Percentiles rank a stretch among this genome's conserved stretches.
phyloP scores from a whole-genome alignment of 2,113 vertebrate genomes.

The Psittacula cyanocephala region DNA sequence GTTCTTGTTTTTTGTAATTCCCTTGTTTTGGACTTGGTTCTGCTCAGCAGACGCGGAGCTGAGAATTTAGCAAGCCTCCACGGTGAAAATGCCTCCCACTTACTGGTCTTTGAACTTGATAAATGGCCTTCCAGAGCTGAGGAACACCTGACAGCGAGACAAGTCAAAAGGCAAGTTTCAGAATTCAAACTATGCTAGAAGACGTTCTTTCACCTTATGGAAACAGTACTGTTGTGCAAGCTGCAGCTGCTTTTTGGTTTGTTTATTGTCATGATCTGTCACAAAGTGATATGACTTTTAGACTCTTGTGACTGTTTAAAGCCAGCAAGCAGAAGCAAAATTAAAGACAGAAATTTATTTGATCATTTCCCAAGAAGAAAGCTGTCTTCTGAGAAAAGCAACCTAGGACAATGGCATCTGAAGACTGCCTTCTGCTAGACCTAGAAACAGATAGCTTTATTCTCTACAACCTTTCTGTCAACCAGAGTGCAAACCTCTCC shows the following conservation, averaged over 20 bases:
- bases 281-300: not conserved
- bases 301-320: not conserved
- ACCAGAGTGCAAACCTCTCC: slow-evolving; percentile 60
- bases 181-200: not conserved
- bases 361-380: slow-evolving; percentile 4
- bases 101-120: not conserved
- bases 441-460: slow-evolving; percentile 63
- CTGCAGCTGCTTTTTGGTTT: not conserved
- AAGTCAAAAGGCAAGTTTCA: not conserved
- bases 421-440: slow-evolving; percentile 66
- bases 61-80: not conserved
- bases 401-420: slow-evolving; percentile 73
- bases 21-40: not conserved
- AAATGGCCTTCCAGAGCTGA: not conserved
- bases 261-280: not conserved
- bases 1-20: slow-evolving; percentile 44
- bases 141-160: not conserved
- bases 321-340: not conserved
- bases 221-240: not conserved
- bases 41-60: not conserved
- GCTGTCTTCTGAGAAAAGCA: not conserved
- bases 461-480: slow-evolving; percentile 66
- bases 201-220: not conserved
- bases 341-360: not conserved
- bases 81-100: not conserved